These are phyloP conservation scores for Steinernema khuongi DNA, from an alignment of 1,140 invertebrate genomes.

Conservation along the genomic window DNA sequence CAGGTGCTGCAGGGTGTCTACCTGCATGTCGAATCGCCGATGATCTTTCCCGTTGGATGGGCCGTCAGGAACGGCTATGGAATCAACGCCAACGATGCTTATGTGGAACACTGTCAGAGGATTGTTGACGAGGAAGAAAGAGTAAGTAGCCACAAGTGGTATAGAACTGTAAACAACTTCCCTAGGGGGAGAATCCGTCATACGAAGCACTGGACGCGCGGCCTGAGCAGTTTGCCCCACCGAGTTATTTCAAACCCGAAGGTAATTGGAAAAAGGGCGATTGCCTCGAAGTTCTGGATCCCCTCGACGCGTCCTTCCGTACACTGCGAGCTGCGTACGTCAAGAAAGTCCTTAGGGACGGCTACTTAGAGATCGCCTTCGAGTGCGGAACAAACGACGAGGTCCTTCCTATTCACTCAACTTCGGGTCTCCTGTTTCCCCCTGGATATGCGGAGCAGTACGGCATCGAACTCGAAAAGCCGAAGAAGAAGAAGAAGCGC, in stretches of 20 bases:
- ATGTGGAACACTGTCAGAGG: neutral
- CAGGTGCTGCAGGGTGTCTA: neutral
- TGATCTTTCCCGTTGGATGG: neutral
- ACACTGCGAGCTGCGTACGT: neutral
- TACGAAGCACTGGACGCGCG: neutral
- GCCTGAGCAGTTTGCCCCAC: neutral
- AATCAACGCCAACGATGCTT: neutral
- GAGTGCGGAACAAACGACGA: neutral
- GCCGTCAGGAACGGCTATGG: neutral
- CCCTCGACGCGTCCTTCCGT: neutral
- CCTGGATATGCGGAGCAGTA: neutral
- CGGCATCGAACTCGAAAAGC: neutral
- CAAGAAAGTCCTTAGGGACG: neutral
- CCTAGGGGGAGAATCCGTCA: too few species aligned
- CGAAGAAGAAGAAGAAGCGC: neutral
- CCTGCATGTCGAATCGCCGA: neutral
- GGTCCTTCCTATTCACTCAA: neutral
- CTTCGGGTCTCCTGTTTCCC: neutral
- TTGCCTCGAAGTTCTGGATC: neutral
- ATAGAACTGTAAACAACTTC: too few species aligned
- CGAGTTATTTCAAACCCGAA: neutral
- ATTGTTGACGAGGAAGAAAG: neutral
- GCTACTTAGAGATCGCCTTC: neutral
- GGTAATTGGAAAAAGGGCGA: neutral
- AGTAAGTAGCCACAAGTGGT: neutral